Base-by-base conservation (phyloP, 2,113 vertebrate species). In the Prinia subflava region DNA sequence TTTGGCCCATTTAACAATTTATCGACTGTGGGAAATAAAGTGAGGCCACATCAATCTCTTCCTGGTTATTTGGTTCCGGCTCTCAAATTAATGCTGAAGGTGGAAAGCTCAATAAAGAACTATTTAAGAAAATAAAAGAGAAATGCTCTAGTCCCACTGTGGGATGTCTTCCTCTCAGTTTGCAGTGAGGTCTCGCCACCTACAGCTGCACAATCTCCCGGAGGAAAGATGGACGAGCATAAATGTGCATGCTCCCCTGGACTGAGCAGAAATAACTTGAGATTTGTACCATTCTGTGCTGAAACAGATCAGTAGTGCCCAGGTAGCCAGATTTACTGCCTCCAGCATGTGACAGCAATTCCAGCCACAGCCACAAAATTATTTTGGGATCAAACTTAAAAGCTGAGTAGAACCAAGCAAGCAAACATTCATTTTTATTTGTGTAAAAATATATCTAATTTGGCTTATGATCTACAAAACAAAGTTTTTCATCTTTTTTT, bases 1-100 rank as follows among this genome's bases (percentile, higher is more conserved):
- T 94, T 95, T 92, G 79, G 76, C 88, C 96, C 90, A 94, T 96
- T 96, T 93, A 95, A 93, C 94, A 96, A 42, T 78, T 94, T 95
- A 95, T 95, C 33, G 88, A 95, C 92, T 95, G 92, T 94, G 86
- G 63, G 93, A 96, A 95, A 92, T 94, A 95, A 90, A 84, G 94
- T 92, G 65, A 94, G 83, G 95, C 86, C 69, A 90, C 83, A 95
- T 96, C 94, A 95, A 96, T 96, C 90, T 96, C 83, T 76, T 92
- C 85, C 85, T 94, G 86, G 93, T 96, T 97, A 96, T 88, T 94
- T 96, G 93, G 90, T 90, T 97, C 90, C 73, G 42, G 75, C 37
- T 95, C 31, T 94, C 90, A 90, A 92, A 96, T 95, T 97, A 95
- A 96, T 87, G 88, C 57, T 75, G 90, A 89, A 96, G 88, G 88